phyloP scores from a whole-genome alignment of 2,888 invertebrate genomes.

The Stenodema calcarata region DNA sequence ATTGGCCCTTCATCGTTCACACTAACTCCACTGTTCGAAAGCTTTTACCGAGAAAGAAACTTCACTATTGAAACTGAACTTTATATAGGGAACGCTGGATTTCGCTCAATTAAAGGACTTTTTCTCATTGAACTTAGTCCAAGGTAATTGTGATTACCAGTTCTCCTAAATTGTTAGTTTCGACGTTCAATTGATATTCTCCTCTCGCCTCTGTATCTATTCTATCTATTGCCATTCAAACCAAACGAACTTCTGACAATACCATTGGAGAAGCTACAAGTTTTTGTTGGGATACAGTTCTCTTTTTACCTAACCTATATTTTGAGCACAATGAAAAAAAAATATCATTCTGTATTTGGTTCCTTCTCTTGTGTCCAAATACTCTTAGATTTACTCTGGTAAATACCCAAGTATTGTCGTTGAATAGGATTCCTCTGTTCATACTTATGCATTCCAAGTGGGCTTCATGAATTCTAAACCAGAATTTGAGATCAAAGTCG shows the following conservation, averaged over 20 bases:
- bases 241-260: not conserved
- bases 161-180: not conserved
- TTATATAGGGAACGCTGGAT: not conserved
- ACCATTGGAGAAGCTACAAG: not conserved
- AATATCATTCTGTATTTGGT: too few relatives aligned
- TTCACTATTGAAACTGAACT: not conserved
- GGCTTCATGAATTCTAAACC: too few relatives aligned
- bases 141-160: not conserved
- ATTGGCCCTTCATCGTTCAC: constrained; percentile 22
- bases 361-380: too few relatives aligned
- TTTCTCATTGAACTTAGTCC: not conserved
- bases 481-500: too few relatives aligned
- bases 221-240: not conserved
- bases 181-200: not conserved
- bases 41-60: not conserved
- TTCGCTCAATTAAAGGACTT: not conserved
- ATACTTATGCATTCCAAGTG: too few relatives aligned
- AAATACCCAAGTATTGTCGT: too few relatives aligned
- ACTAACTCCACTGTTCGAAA: not conserved
- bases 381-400: too few relatives aligned
- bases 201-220: not conserved
- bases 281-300: too few relatives aligned
- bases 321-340: too few relatives aligned
- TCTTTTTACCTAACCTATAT: too few relatives aligned
- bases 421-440: too few relatives aligned